Base-by-base conservation (phyloP, 2,797 vertebrate species). In the Ctenosaura bakeri region DNA sequence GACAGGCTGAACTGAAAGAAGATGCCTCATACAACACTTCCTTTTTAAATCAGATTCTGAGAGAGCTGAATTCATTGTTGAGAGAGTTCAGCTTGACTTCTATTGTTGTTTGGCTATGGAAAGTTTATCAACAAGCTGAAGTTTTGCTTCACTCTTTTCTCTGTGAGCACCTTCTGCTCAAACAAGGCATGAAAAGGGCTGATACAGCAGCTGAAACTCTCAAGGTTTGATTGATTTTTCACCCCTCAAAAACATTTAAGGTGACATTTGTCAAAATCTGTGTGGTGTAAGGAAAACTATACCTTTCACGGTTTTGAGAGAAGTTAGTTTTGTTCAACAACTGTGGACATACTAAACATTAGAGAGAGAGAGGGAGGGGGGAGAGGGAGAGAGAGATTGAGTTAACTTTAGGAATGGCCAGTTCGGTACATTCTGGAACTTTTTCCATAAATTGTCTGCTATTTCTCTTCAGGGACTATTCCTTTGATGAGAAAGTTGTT, bases 381-480 rank as follows among this genome's bases (percentile, higher is more conserved):
- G n/a, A n/a, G n/a, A n/a, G n/a, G n/a, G n/a, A n/a, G n/a, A n/a
- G n/a, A n/a, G n/a, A n/a, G n/a, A n/a, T n/a, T n/a, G n/a, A n/a
- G 90, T 93, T 96, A 93, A 95, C 95, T 96, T 95, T 96, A 96
- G 92, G 94, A 94, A 91, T 0, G 46, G 94, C 92, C 92, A 85
- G 79, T 93, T 92, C 93, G 92, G 92, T 90, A 92, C 96, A 95
- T 95, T 96, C 96, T 92, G 94, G 93, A 95, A 93, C 92, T 84
- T 95, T 95, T 94, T 91, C 92, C 0, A 73, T 95, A 94, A 96
- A 95, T 95, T 95, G 95, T 93, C 91, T 94, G 93, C 93, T 95
- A 95, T 95, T 96, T 95, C 94, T 95, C 62, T 24, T 85, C 50
- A 85, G 76, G 85, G 12, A 7, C 81, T 78, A 66, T 83, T 94